phyloP scores from a whole-genome alignment of 2,113 vertebrate species.

The Oreochromis spilurus region DNA sequence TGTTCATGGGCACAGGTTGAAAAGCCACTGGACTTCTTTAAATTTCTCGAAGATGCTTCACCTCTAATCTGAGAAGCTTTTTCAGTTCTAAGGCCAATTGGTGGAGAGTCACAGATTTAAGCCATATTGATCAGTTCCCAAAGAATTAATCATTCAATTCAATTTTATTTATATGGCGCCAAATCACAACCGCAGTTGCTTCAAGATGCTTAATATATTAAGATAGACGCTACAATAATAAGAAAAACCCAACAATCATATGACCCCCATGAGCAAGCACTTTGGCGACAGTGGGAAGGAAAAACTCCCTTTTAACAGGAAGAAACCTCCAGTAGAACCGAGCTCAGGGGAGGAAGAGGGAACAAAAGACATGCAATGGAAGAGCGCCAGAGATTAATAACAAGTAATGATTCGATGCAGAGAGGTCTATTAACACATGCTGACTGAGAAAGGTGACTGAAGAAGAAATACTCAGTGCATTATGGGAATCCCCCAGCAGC shows the following conservation, averaged over 20 bases:
- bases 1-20: background rate
- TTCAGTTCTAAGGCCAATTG: background rate
- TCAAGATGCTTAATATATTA: background rate
- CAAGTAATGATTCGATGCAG: background rate
- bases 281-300: background rate
- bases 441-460: background rate
- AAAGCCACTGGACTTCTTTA: background rate
- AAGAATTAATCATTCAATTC: background rate
- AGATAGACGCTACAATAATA: background rate
- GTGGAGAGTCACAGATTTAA: background rate
- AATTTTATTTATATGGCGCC: background rate
- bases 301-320: background rate
- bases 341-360: rapidly evolving
- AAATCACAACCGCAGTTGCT: background rate
- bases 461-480: background rate
- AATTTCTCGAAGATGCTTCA: background rate
- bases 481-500: background rate
- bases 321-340: background rate
- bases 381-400: background rate
- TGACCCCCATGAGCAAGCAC: background rate
- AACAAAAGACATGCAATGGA: background rate
- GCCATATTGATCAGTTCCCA: background rate
- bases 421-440: background rate
- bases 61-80: background rate
- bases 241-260: background rate